phyloP scores from a whole-genome alignment of 2,888 invertebrate species.

The Drosophila differens region DNA sequence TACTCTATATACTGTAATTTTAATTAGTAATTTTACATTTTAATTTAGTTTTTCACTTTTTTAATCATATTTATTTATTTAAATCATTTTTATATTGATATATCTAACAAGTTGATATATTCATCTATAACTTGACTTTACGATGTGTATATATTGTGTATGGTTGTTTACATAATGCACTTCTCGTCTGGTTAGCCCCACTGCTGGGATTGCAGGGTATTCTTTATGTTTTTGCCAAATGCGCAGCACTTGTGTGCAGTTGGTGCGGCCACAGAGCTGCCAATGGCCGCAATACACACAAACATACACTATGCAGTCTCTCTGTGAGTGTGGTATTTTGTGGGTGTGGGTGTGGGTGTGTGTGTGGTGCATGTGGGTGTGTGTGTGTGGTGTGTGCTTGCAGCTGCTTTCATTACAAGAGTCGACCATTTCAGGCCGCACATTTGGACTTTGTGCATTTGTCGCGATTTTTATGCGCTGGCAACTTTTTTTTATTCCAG shows the following conservation, averaged over 20 bases:
- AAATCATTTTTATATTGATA: no score
- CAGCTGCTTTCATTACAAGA: constrained; percentile 68
- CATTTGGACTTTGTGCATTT: constrained; percentile 62
- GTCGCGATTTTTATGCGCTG: constrained; percentile 57
- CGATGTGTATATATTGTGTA: neutral
- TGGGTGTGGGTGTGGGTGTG: constrained; percentile 12
- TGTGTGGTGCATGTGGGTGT: constrained; percentile 18
- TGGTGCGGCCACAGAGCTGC: constrained; percentile 66
- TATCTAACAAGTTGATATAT: neutral
- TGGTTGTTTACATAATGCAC: neutral
- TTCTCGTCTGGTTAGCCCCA: neutral
- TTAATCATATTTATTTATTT: no score
- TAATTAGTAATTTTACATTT: no score
- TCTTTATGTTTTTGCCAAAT: constrained; percentile 47
- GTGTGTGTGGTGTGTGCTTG: constrained; percentile 34
- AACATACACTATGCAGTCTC: constrained; percentile 4
- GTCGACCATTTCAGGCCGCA: constrained; percentile 51
- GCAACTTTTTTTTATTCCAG: constrained; percentile 35
- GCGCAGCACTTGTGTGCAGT: constrained; percentile 71
- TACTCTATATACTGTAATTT: no score
- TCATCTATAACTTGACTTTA: neutral
- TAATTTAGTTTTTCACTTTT: no score
- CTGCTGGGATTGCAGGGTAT: constrained; percentile 36
- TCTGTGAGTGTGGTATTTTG: constrained; percentile 2
- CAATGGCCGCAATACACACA: constrained; percentile 68